Conservation (phyloP, 1,140 invertebrate species). For the Drosophila lacteicornis region DNA sequence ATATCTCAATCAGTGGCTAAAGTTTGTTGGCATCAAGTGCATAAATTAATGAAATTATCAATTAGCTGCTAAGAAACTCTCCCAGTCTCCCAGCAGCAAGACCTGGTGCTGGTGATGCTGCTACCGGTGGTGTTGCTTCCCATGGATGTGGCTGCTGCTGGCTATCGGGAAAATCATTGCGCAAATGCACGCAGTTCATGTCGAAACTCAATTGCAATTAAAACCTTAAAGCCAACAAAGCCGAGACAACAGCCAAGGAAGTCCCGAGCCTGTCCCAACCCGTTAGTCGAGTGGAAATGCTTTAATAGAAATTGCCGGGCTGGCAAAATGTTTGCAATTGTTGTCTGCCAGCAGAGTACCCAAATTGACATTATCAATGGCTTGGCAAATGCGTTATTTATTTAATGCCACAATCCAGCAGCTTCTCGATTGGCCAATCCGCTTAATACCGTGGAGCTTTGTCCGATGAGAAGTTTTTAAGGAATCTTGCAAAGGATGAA, state of each 20-base stretch:
- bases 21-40: slow-evolving; percentile 44
- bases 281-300: slow-evolving; percentile 69
- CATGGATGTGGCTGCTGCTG: slow-evolving; percentile 35
- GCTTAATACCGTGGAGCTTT: slow-evolving; percentile 13
- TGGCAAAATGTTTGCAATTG: slow-evolving; percentile 46
- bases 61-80: slow-evolving; percentile 58
- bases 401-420: slow-evolving; percentile 52
- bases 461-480: not conserved
- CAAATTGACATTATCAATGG: slow-evolving; percentile 64
- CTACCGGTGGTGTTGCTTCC: slow-evolving; percentile 24
- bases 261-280: slow-evolving; percentile 32
- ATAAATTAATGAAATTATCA: slow-evolving; percentile 78
- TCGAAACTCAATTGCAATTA: slow-evolving; percentile 80
- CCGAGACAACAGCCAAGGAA: slow-evolving; percentile 19
- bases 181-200: slow-evolving; percentile 79
- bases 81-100: slow-evolving; percentile 14
- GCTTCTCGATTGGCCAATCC: slow-evolving; percentile 38
- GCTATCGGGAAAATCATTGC: slow-evolving; percentile 78
- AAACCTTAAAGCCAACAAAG: slow-evolving; percentile 62
- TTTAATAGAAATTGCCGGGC: slow-evolving; percentile 69
- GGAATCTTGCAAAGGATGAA: too few relatives aligned
- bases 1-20: slow-evolving; percentile 47
- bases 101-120: not conserved
- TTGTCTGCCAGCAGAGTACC: slow-evolving; percentile 47
- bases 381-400: slow-evolving; percentile 59